These are phyloP conservation scores for Pachyuromys duprasi DNA, from an alignment of 2,797 vertebrate species.

Conservation along the genomic window DNA sequence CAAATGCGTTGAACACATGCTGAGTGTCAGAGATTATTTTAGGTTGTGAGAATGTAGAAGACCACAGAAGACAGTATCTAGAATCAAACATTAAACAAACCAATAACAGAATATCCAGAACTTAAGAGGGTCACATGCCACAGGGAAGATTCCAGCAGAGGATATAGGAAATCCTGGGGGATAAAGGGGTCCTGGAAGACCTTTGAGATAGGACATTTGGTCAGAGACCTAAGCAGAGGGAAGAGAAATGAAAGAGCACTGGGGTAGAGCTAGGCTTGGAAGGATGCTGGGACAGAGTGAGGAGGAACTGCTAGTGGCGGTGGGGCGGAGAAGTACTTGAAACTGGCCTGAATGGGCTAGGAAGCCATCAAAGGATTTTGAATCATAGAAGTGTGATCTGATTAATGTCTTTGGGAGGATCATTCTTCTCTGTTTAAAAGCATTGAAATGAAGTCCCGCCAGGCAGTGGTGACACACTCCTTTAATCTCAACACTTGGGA, in stretches of 20 bases:
- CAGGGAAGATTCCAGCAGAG: neutral
- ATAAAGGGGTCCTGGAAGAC: neutral
- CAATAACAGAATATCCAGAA: slow-evolving; percentile 1
- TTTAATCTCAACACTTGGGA: neutral
- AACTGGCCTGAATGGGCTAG: neutral
- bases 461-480: neutral
- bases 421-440: slow-evolving; percentile 5
- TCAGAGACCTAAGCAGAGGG: neutral
- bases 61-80: neutral
- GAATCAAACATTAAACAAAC: neutral
- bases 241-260: neutral
- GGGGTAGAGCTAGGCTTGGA: neutral
- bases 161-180: neutral
- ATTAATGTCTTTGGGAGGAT: slow-evolving; percentile 20
- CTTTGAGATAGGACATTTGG: slow-evolving; percentile 32
- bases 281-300: neutral
- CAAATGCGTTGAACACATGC: neutral
- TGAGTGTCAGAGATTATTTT: neutral
- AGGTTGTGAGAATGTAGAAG: neutral
- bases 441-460: neutral
- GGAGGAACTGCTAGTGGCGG: neutral
- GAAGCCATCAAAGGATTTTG: neutral
- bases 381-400: neutral
- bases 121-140: neutral
- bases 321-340: neutral